phyloP scores from a whole-genome alignment of 2,113 vertebrate genomes.

The Sprattus sprattus region DNA sequence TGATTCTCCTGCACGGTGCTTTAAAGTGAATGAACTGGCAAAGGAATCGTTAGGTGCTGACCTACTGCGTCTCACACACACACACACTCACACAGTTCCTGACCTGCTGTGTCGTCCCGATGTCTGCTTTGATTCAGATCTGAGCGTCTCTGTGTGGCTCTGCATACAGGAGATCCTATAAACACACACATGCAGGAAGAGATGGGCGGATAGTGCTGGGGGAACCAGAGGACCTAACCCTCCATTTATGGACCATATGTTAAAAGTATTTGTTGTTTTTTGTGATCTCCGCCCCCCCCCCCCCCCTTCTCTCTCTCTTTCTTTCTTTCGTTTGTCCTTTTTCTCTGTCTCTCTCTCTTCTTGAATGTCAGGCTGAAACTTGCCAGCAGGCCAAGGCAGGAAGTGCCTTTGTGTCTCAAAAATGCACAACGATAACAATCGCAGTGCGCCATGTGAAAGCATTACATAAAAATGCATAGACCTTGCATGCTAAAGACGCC shows the following conservation, averaged over 20 bases:
- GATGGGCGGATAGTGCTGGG: not conserved
- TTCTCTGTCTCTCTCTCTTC: not conserved
- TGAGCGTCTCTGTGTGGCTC: not conserved
- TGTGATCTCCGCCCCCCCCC: not conserved
- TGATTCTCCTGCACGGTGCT: not conserved
- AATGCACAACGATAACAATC: constrained; percentile 32
- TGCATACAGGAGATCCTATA: too few relatives aligned
- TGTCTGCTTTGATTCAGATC: not conserved
- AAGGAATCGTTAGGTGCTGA: not conserved
- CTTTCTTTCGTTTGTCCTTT: not conserved
- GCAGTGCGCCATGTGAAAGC: constrained; percentile 13
- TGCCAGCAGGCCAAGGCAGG: constrained; percentile 22
- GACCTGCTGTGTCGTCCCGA: not conserved
- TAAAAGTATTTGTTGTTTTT: constrained; percentile 13
- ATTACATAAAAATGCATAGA: constrained; percentile 3
- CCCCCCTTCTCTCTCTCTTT: not conserved
- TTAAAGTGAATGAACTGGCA: not conserved
- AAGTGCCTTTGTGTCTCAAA: constrained; percentile 27
- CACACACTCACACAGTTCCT: too few relatives aligned
- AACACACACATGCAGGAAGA: not conserved
- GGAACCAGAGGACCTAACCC: not conserved
- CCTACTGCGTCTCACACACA: too few relatives aligned
- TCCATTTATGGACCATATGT: constrained; percentile 16
- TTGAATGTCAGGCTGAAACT: constrained; percentile 19
- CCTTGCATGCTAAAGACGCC: constrained; percentile 12